Evolutionary conservation across 2,113 vertebrate genomes (phyloP).

Genomic region (Hippocampus barbouri): DNA sequence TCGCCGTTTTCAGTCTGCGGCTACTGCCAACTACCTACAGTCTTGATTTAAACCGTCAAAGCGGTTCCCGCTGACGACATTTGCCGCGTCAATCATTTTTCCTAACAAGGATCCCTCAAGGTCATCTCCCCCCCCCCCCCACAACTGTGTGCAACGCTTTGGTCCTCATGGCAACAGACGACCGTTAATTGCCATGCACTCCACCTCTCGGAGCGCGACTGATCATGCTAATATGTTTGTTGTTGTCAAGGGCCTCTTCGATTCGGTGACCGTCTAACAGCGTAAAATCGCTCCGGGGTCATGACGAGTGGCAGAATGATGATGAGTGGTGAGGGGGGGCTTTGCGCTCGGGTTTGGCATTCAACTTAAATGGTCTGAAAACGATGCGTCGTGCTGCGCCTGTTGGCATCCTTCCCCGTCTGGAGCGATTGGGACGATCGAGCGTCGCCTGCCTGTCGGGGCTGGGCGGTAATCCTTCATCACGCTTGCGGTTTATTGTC

Average conservation of each 20-base stretch:
- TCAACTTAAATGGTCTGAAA: conserved; percentile 39
- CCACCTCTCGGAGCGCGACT: conserved; percentile 37
- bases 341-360: conserved; percentile 22
- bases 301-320: conserved; percentile 38
- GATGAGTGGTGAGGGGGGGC: conserved; percentile 2
- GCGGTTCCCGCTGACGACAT: conserved; percentile 21
- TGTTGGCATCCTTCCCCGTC: background rate
- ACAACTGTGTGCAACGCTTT: conserved; percentile 13
- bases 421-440: no score
- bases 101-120: conserved; percentile 58
- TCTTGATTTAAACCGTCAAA: conserved; percentile 11
- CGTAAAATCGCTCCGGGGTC: conserved; percentile 30
- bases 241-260: conserved; percentile 39
- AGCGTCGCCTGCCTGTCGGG: no score
- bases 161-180: conserved; percentile 40
- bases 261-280: conserved; percentile 28
- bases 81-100: conserved; percentile 46
- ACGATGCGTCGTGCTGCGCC: conserved; percentile 34
- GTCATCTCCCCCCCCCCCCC: conserved; percentile 26
- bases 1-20: conserved; percentile 31
- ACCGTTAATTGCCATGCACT: conserved; percentile 53
- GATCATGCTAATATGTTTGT: conserved; percentile 64
- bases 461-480: no score
- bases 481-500: no score
- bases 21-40: conserved; percentile 28